Percentiles rank a stretch among this genome's conserved stretches.
Conservation (phyloP, 2,797 vertebrate species). For the Ctenopoma multispine region DNA sequence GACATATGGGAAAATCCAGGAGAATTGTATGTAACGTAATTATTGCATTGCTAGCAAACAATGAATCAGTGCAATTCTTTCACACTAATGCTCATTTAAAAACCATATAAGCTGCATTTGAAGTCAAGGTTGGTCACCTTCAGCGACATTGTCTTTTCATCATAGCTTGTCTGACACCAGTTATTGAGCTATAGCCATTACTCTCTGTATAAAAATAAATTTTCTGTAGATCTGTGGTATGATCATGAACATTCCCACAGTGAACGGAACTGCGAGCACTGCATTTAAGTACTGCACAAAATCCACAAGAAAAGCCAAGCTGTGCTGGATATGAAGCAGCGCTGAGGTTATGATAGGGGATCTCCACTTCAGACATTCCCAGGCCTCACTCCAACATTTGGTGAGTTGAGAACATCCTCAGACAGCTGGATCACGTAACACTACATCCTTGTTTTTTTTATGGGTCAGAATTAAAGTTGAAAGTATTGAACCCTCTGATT, state of each 20-base stretch:
- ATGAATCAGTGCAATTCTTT: neutral
- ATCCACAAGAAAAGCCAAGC: neutral
- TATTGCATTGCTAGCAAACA: neutral
- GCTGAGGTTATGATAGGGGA: no score
- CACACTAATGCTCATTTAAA: neutral
- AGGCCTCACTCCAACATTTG: neutral
- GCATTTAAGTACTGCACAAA: neutral
- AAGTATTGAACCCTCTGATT: slow-evolving; percentile 16
- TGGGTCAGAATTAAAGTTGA: slow-evolving; percentile 9
- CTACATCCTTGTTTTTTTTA: neutral
- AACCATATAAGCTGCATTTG: neutral
- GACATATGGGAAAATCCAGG: neutral
- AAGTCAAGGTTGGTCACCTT: neutral
- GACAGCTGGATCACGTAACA: neutral
- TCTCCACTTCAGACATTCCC: neutral
- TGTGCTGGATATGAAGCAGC: no score
- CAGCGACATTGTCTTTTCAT: neutral
- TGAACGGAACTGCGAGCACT: neutral
- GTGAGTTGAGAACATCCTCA: neutral
- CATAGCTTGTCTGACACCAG: neutral
- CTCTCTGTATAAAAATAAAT: neutral
- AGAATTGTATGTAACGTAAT: neutral
- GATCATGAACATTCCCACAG: neutral
- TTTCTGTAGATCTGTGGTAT: neutral
- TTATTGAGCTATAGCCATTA: no score